Percentiles rank a stretch among this genome's conserved stretches.
Conservation (phyloP, 2,888 invertebrate genomes). For the Bombylius major region DNA sequence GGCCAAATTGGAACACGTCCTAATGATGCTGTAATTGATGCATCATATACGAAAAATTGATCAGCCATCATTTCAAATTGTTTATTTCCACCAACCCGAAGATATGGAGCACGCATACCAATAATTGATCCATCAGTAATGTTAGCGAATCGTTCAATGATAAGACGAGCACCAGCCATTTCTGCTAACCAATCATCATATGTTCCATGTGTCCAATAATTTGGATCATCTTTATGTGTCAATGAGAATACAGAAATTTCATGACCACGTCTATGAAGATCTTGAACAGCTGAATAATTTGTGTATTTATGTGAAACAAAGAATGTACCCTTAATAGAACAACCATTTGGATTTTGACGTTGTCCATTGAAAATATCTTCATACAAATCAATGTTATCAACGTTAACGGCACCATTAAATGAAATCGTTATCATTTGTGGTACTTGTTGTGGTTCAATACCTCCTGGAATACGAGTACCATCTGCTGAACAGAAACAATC, state of each 20-base stretch:
- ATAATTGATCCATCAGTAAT: conserved; percentile 85
- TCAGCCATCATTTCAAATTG: conserved; percentile 97
- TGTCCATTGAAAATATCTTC: conserved; percentile 80
- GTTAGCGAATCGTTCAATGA: conserved; percentile 79
- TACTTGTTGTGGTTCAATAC: conserved; percentile 68
- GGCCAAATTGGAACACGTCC: conserved; percentile 92
- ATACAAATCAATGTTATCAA: conserved; percentile 85
- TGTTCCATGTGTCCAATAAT: conserved; percentile 76
- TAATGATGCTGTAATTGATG: conserved; percentile 82
- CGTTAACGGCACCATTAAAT: conserved; percentile 85
- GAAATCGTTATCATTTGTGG: conserved; percentile 90
- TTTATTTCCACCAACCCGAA: conserved; percentile 84
- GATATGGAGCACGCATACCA: conserved; percentile 76
- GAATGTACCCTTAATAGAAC: conserved; percentile 79
- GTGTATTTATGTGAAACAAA: conserved; percentile 87
- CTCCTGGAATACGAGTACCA: conserved; percentile 78
- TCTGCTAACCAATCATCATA: conserved; percentile 91
- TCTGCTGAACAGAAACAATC: conserved; percentile 91
- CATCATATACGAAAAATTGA: conserved; percentile 88
- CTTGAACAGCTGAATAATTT: conserved; percentile 82
- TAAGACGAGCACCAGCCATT: conserved; percentile 82
- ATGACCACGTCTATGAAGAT: conserved; percentile 77
- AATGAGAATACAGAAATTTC: conserved; percentile 86
- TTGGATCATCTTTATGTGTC: conserved; percentile 84
- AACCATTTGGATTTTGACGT: conserved; percentile 77